Base-by-base conservation (phyloP, 2,888 invertebrate genomes). In the Bembecia ichneumoniformis region DNA sequence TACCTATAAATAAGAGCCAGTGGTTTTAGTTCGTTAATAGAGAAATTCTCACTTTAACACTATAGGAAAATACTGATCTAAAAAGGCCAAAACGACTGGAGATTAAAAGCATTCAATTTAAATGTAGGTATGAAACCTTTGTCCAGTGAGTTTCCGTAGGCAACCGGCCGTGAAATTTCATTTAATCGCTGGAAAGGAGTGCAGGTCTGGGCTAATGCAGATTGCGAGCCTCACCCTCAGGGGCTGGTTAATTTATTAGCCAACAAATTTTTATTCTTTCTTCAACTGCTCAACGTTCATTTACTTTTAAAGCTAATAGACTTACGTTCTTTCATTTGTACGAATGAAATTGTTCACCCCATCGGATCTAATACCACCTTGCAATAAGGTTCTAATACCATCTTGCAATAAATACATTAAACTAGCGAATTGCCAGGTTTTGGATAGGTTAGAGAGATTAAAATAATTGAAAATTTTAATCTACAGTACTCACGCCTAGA, bases 111-210 rank as follows among this genome's bases (percentile, higher is more conserved):
- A 58, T 82, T 81, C 77, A 77, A 80, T 82, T 82, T 77, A 79
- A 83, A 82, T 80, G 77, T 75, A 82, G 79, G 77, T 75, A 70
- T 70, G 70, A 68, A 73, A 74, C 77, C 80, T 82, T 82, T 81
- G 82, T 82, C 83, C 82, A 71, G 77, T 63, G 72, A 71, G 76
- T 70, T 78, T 70, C 75, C 69, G 76, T 65, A 75, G 75, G 82
- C 78, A 79, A 68, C 79, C 74, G 74, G 69, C 78, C 81, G 75
- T 83, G 81, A 83, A 82, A 83, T 82, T 82, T 83, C 81, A 83
- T 83, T 83, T 83, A 83, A 83, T 82, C 82, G 81, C 65, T 60
- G 66, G 71, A 76, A 79, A 82, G 79, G 76, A 82, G 82, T 83
- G 83, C 82, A 57, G 51, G 82, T 80, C 82, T 61, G 58, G 58